A percentile compares a stretch with the other conserved stretches of the same genome.
Conservation (phyloP, 2,113 vertebrate species). For the Struthio camelus region DNA sequence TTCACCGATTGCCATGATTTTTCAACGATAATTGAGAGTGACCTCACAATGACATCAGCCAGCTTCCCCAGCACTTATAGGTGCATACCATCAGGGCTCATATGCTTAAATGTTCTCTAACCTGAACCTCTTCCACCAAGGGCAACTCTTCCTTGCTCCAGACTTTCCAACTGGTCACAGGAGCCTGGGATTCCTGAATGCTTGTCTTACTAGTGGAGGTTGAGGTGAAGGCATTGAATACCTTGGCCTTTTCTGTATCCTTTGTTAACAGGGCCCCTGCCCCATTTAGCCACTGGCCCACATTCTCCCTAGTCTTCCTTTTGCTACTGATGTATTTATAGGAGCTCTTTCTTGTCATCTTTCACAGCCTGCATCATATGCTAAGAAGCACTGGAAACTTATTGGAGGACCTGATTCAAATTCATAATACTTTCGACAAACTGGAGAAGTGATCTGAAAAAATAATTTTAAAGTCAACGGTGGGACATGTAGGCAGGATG, state of each 20-base stretch:
- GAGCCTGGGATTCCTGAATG: background rate
- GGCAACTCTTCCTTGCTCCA: background rate
- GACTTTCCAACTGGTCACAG: background rate
- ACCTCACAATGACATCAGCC: accelerated
- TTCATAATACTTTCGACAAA: background rate
- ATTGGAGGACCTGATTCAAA: background rate
- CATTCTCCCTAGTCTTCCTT: background rate
- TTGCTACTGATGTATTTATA: background rate
- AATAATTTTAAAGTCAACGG: background rate
- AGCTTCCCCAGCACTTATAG: background rate
- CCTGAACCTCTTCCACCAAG: accelerated
- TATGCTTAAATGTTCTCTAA: background rate
- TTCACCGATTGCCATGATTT: background rate
- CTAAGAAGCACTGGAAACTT: background rate
- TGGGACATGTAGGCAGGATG: background rate
- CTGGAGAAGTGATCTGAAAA: background rate
- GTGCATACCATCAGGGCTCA: background rate
- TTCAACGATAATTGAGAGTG: background rate
- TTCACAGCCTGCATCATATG: background rate
- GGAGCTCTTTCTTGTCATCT: background rate
- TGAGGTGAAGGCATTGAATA: background rate
- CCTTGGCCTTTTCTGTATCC: background rate
- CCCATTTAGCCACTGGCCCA: background rate
- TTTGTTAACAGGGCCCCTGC: background rate
- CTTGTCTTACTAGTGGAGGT: background rate